A percentile compares a stretch with the other conserved stretches of the same genome.
Conservation (phyloP, 30 jellyfish, hydroid and myxozoan species). For the Hydractinia symbiolongicarpus region DNA sequence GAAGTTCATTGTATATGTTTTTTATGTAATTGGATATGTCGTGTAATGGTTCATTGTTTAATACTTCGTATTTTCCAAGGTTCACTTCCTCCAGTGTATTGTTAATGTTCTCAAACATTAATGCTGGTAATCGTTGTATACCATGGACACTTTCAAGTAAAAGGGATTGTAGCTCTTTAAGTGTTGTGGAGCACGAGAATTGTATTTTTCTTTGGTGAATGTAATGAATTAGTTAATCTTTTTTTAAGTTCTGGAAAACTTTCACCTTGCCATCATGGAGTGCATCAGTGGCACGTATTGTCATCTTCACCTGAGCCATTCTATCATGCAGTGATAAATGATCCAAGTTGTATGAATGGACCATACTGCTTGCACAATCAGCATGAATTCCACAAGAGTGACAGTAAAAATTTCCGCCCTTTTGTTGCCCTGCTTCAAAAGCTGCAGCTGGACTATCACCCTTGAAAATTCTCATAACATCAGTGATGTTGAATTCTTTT, state of each 20-base stretch:
- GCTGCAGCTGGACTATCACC: too few relatives aligned
- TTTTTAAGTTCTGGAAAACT: background rate
- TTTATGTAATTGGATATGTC: constrained; percentile 15
- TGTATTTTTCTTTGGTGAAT: background rate
- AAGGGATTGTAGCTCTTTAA: background rate
- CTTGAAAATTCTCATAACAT: too few relatives aligned
- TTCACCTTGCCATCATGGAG: too few relatives aligned
- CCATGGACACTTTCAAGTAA: background rate
- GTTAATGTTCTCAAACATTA: background rate
- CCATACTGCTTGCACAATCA: too few relatives aligned
- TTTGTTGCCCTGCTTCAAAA: too few relatives aligned
- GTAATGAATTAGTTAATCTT: background rate
- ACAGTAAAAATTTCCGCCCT: too few relatives aligned
- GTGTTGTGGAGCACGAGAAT: background rate
- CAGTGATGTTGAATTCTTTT: too few relatives aligned
- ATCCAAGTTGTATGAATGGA: too few relatives aligned
- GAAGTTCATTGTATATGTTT: constrained; percentile 3
- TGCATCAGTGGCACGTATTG: too few relatives aligned
- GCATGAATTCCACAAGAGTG: too few relatives aligned
- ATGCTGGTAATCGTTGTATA: constrained; percentile 19
- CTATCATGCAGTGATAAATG: too few relatives aligned
- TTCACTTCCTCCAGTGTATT: background rate
- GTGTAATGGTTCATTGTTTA: constrained; percentile 18
- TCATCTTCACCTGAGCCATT: too few relatives aligned
- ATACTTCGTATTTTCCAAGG: constrained; percentile 3